These are phyloP conservation scores for Notarius lentiginosus DNA, from an alignment of 2,113 vertebrate genomes.

Conservation along the genomic window DNA sequence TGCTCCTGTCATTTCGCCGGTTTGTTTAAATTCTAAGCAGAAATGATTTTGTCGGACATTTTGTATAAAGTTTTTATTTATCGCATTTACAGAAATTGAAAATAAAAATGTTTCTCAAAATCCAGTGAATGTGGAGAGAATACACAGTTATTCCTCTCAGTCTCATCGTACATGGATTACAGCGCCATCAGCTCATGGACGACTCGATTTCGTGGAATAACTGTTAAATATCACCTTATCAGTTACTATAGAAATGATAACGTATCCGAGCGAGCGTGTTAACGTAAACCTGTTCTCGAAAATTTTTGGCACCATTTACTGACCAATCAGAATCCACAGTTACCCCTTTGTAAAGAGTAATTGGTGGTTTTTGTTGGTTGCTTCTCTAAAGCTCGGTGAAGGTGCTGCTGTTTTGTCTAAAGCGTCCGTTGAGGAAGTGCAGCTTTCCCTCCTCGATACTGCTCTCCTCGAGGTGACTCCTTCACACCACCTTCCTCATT, in stretches of 20 bases:
- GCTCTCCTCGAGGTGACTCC: slow-evolving; percentile 55
- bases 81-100: too few relatives aligned
- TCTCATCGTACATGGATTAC: too few relatives aligned
- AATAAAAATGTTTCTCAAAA: too few relatives aligned
- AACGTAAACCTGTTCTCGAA: not conserved
- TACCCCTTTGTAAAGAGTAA: not conserved
- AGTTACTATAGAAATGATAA: not conserved
- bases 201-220: too few relatives aligned
- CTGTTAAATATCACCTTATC: too few relatives aligned
- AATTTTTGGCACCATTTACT: not conserved
- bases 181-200: too few relatives aligned
- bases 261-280: not conserved
- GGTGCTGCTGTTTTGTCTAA: not conserved
- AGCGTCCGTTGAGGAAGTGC: not conserved
- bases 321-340: not conserved
- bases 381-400: slow-evolving; percentile 25
- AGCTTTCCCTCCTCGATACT: slow-evolving; percentile 46
- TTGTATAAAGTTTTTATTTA: too few relatives aligned
- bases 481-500: not conserved
- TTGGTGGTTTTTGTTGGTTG: not conserved
- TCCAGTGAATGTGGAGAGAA: too few relatives aligned
- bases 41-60: too few relatives aligned
- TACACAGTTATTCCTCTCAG: too few relatives aligned
- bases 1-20: too few relatives aligned
- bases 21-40: too few relatives aligned